A percentile compares a stretch with the other conserved stretches of the same genome.
phyloP scores from a whole-genome alignment of 1,140 invertebrate species.

The Listronotus bonariensis region DNA sequence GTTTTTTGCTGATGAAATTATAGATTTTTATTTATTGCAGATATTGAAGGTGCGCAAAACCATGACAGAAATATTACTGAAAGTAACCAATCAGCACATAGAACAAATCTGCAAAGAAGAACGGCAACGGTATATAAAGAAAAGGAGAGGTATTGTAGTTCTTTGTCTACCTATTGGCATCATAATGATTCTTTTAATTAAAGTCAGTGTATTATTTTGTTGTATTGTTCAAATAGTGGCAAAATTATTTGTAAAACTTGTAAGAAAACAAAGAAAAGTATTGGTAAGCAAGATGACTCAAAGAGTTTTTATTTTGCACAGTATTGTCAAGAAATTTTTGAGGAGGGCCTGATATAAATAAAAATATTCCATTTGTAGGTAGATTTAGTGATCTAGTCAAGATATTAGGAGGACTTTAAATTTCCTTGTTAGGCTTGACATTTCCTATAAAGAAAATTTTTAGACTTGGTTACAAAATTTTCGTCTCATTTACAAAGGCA shows the following conservation, averaged over 20 bases:
- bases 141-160: constrained; percentile 51
- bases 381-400: no score
- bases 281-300: not conserved
- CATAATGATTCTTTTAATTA: not conserved
- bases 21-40: constrained; percentile 58
- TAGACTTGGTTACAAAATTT: no score
- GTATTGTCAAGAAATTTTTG: not conserved
- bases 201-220: not conserved
- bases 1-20: no score
- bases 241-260: not conserved
- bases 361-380: no score
- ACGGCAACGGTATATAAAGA: constrained; percentile 60
- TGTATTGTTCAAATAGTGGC: not conserved
- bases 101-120: constrained; percentile 77
- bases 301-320: not conserved
- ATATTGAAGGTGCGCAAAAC: constrained; percentile 85
- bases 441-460: no score
- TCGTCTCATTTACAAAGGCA: no score
- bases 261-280: not conserved
- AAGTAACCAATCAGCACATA: constrained; percentile 92
- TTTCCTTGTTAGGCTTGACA: no score
- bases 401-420: no score
- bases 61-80: constrained; percentile 89
- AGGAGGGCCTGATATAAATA: not conserved
- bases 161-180: not conserved